phyloP scores from a whole-genome alignment of 1,140 invertebrate genomes.

The Battus philenor region DNA sequence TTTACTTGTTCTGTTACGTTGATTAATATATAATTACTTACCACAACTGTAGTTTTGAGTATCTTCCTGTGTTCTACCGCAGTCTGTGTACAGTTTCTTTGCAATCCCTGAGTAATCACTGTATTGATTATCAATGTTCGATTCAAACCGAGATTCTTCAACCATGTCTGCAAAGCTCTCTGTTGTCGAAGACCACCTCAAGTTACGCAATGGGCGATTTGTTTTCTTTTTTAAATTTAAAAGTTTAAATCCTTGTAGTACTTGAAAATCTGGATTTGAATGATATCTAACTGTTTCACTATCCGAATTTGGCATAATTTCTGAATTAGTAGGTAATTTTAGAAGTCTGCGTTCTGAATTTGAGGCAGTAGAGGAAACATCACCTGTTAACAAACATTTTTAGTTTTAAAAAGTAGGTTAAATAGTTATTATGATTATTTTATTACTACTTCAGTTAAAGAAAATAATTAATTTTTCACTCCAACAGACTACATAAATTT shows the following conservation, averaged over 20 bases:
- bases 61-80: background rate
- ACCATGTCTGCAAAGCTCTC: slow-evolving; percentile 26
- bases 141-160: slow-evolving; percentile 19
- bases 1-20: too few relatives aligned
- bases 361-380: slow-evolving; percentile 16
- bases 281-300: slow-evolving; percentile 46
- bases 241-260: slow-evolving; percentile 59
- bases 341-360: slow-evolving; percentile 30
- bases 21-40: background rate
- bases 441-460: too few relatives aligned
- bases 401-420: too few relatives aligned
- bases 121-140: slow-evolving; percentile 24
- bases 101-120: slow-evolving; percentile 17
- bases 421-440: too few relatives aligned
- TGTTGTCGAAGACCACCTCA: slow-evolving; percentile 32
- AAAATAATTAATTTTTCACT: too few relatives aligned
- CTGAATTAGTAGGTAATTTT: slow-evolving; percentile 25
- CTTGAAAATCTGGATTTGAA: slow-evolving; percentile 59
- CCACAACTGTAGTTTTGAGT: background rate
- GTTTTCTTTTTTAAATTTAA: slow-evolving; percentile 46
- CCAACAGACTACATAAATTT: too few relatives aligned
- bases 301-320: slow-evolving; percentile 28
- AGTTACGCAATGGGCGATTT: slow-evolving; percentile 25
- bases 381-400: slow-evolving; percentile 9
- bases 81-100: slow-evolving; percentile 3